These are phyloP conservation scores for Sigmodon hispidus DNA, from an alignment of 2,113 vertebrate species.

Conservation along the genomic window DNA sequence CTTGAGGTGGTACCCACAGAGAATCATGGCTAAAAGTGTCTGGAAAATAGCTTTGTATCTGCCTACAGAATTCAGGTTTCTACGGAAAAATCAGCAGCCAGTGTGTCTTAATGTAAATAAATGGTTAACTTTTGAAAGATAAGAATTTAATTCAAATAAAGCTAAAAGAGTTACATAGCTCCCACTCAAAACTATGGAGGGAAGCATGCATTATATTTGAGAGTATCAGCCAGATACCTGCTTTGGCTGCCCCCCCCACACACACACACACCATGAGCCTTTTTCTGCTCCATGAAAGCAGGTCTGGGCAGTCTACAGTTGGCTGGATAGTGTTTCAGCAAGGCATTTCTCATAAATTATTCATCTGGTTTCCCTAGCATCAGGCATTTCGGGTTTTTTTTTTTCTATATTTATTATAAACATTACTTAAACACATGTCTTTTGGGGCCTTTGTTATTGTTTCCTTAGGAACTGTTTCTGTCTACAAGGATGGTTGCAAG, in stretches of 20 bases:
- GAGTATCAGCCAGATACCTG: background rate
- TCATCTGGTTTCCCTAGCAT: background rate
- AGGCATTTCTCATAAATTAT: constrained; percentile 14
- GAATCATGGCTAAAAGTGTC: background rate
- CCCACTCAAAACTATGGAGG: background rate
- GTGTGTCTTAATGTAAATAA: background rate
- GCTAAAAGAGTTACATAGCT: background rate
- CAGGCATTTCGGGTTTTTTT: background rate
- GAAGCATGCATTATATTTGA: background rate
- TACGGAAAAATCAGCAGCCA: background rate
- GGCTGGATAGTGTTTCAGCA: background rate
- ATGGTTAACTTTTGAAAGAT: background rate
- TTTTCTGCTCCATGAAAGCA: constrained; percentile 23
- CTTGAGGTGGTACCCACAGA: background rate
- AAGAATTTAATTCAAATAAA: background rate
- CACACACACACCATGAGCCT: background rate
- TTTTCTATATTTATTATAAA: constrained; percentile 14
- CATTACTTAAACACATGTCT: background rate
- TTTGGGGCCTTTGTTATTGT: constrained; percentile 15
- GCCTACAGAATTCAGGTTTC: background rate
- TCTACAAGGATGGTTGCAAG: background rate
- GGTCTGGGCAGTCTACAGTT: background rate
- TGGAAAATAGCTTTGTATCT: background rate
- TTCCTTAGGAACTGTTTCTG: constrained; percentile 20
- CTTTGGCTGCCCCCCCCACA: background rate